Evolutionary conservation across 2,797 vertebrate genomes (phyloP), one percentile per base, ranked within the genome.

Genomic region (Cuculus canorus): DNA sequence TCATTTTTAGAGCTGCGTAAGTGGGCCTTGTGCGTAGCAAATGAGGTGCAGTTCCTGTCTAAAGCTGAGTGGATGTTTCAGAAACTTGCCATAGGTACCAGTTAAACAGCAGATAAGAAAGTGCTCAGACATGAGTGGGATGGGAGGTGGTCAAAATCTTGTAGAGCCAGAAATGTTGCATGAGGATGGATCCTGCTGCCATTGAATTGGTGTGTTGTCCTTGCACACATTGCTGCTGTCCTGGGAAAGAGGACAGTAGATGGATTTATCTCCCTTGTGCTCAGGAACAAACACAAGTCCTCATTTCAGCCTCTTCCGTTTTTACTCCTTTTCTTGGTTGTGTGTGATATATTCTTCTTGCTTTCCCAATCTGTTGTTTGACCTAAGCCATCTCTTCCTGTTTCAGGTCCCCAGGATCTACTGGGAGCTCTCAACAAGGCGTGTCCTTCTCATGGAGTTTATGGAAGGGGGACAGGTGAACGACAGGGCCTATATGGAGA

Each of bases 371-470:
- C 33, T 30, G 14, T 79, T 71, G 11, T 53, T 84, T 86, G 8
- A 79, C n/a, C 63, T 88, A 65, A 95, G 30, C 17, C 8, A 43
- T 69, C 66, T 86, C 76, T 75, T 95, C 77, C 47, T 80, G 9
- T 96, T 95, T 37, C 95, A 99, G 99, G 98, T 99, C 33, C 99
- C 99, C 17, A 97, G 92, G 59, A 99, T 99, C 97, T 98, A 99
- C 94, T 99, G 99, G 99, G 98, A 99, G 32, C 97, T 99, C 69
- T 99, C 99, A 66, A 99, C 99, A 50, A 99, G 98, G 88, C 98
- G 99, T 1, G 98, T 99, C 66, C 98, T 99, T 73, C 98, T 99
- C 91, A 99, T 99, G 99, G 99, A 99, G 68, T 99, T 99, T 91
- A 98, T 98, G 60, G 99, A 99, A 27, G 99, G 99, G 0, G 99